A percentile compares a stretch with the other conserved stretches of the same genome.
phyloP scores from a whole-genome alignment of 1,140 invertebrate genomes.

The Asobara japonica region DNA sequence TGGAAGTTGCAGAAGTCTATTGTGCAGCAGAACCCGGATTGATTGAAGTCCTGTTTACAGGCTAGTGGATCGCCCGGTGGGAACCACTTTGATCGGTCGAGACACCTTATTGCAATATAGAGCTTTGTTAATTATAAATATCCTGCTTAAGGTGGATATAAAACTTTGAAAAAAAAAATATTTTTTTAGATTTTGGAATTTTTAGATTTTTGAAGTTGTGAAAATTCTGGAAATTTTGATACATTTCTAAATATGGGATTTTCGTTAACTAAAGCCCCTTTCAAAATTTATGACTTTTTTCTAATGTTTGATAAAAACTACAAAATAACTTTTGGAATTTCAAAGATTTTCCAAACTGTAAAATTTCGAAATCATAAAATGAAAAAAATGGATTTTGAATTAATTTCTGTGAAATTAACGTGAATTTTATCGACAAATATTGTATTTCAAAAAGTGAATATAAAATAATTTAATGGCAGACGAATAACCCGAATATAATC shows the following conservation, averaged over 20 bases:
- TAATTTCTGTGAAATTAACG: too few relatives aligned
- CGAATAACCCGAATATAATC: slow-evolving; percentile 54
- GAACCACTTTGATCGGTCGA: slow-evolving; percentile 74
- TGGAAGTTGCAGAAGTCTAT: slow-evolving; percentile 75
- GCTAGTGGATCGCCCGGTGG: slow-evolving; percentile 76
- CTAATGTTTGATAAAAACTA: not conserved
- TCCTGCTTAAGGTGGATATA: too few relatives aligned
- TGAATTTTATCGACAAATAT: not conserved
- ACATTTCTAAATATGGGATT: too few relatives aligned
- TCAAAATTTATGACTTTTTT: too few relatives aligned
- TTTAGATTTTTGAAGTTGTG: too few relatives aligned
- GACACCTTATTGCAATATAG: slow-evolving; percentile 70
- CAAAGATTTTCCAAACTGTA: not conserved
- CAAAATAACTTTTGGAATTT: not conserved
- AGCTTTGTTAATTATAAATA: slow-evolving; percentile 42
- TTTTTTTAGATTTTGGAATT: too few relatives aligned
- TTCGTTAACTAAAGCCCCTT: too few relatives aligned
- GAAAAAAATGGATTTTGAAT: too few relatives aligned
- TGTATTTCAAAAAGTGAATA: too few relatives aligned
- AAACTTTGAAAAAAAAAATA: too few relatives aligned
- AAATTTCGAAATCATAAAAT: too few relatives aligned
- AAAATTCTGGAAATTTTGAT: too few relatives aligned
- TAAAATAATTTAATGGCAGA: slow-evolving; percentile 30
- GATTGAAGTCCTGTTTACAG: slow-evolving; percentile 66
- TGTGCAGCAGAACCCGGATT: slow-evolving; percentile 67